Evolutionary conservation across 2,113 vertebrate species (phyloP), one percentile per base, ranked within the genome.

Genomic region (Mungos mungo): DNA sequence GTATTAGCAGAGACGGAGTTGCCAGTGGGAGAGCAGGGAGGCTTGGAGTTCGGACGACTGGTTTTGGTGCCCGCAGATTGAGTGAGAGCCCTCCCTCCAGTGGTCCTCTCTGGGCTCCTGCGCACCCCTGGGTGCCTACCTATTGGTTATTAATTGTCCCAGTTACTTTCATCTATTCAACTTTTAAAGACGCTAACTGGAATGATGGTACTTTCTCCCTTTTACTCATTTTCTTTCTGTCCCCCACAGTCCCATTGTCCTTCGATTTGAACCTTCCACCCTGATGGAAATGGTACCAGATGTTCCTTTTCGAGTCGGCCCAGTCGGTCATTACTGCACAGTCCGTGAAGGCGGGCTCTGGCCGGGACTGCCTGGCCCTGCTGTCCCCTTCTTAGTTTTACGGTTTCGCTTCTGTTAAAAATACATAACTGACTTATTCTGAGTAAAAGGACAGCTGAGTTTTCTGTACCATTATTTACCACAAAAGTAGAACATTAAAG

Each of bases 371-470:
- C 83, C 31, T 60, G 3, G 71, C 45, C n/a, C 2, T 77, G 25
- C 41, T 52, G 12, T 69, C 35, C 9, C 50, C 25, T 23, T 50
- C 5, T 4, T 3, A 65, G 63, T 18, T 69, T 60, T 45, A n/a
- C 21, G 65, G 25, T 71, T 84, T 60, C 65, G 33, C 76, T 29
- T 96, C 45, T 87, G 7, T 95, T 94, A 84, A 96, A 84, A 85
- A 57, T 6, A 12, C 25, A 52, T 52, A 80, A 71, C 27, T 45
- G 71, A 65, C 54, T 82, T 87, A 41, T 90, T 82, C 66, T 65
- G 79, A 93, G 38, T 80, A 66, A 96, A 95, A 95, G 60, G 7
- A 68, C 45, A 92, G 31, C 41, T 77, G 52, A 38, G n/a, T 93
- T 90, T 79, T 79, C 86, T 87, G 21, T 54, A 29, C 35, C 31